These are phyloP conservation scores for Neopipo cinnamomea DNA, from an alignment of 2,113 vertebrate species.

Conservation along the genomic window DNA sequence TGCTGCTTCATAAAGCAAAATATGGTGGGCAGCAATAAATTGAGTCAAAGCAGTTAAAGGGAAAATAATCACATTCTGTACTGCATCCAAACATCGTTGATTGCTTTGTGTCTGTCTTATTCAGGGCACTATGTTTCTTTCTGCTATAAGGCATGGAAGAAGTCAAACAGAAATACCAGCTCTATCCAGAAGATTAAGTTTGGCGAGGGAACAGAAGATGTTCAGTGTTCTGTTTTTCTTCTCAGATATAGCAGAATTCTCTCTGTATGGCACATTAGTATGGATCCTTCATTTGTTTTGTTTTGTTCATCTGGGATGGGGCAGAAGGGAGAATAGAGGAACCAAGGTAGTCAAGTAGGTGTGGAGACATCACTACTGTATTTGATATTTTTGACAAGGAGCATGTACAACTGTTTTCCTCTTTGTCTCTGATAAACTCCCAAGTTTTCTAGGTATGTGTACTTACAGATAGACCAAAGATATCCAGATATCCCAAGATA, in stretches of 20 bases:
- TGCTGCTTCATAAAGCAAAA: neutral
- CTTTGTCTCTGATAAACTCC: neutral
- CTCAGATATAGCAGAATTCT: neutral
- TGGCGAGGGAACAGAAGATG: neutral
- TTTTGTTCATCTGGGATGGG: neutral
- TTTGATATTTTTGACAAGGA: neutral
- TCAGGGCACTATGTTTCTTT: neutral
- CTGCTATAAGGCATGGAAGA: neutral
- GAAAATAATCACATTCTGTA: neutral
- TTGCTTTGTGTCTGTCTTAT: conserved; percentile 19
- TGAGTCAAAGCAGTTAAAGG: neutral
- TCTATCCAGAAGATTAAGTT: neutral
- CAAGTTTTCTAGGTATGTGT: neutral
- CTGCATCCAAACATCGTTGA: conserved; percentile 7
- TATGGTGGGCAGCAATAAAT: neutral
- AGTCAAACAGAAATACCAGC: conserved; percentile 21
- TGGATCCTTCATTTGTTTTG: neutral
- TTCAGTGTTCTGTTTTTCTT: neutral
- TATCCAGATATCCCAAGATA: neutral
- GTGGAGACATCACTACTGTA: neutral
- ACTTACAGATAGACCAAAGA: neutral
- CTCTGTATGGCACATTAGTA: neutral
- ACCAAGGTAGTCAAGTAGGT: neutral
- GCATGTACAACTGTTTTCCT: neutral
- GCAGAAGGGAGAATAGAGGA: neutral